These are phyloP conservation scores for Cataglyphis altisquamis DNA, from an alignment of 2,888 invertebrate genomes.

Conservation along the genomic window DNA sequence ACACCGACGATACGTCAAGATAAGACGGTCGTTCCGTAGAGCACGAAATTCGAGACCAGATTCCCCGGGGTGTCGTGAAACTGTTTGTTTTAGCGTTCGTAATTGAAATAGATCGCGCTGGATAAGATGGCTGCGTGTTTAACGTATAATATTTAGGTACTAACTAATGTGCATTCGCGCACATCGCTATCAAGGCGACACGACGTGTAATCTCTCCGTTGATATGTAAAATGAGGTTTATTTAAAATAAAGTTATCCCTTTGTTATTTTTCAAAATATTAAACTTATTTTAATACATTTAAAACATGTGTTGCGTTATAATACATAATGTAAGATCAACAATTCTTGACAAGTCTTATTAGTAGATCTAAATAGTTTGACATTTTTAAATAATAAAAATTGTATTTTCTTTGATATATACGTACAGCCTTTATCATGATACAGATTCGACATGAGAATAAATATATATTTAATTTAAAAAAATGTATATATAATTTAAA, in stretches of 20 bases:
- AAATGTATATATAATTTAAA: not conserved
- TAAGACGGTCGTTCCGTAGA: slow-evolving; percentile 53
- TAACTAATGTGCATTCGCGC: slow-evolving; percentile 26
- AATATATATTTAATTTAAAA: not conserved
- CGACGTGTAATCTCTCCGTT: not conserved
- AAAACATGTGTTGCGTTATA: not conserved
- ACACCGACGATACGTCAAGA: slow-evolving; percentile 49
- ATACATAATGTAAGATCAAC: not conserved
- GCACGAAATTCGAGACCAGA: slow-evolving; percentile 54
- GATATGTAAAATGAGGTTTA: not conserved
- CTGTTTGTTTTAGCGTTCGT: slow-evolving; percentile 56
- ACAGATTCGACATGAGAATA: not conserved
- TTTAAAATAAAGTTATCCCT: slow-evolving; percentile 40
- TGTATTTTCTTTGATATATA: not conserved
- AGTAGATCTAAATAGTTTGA: not conserved
- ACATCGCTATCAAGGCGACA: not conserved
- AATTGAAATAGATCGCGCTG: slow-evolving; percentile 53
- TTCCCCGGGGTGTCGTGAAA: slow-evolving; percentile 55
- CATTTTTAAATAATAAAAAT: not conserved
- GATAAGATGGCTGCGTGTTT: slow-evolving; percentile 47
- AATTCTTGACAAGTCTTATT: not conserved
- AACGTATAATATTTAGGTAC: slow-evolving; percentile 44
- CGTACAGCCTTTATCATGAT: not conserved
- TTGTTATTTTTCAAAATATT: slow-evolving; percentile 2
- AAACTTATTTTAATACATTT: slow-evolving; percentile 3